These are phyloP conservation scores for Bombus confusus DNA, from an alignment of 1,140 invertebrate genomes.

Conservation along the genomic window DNA sequence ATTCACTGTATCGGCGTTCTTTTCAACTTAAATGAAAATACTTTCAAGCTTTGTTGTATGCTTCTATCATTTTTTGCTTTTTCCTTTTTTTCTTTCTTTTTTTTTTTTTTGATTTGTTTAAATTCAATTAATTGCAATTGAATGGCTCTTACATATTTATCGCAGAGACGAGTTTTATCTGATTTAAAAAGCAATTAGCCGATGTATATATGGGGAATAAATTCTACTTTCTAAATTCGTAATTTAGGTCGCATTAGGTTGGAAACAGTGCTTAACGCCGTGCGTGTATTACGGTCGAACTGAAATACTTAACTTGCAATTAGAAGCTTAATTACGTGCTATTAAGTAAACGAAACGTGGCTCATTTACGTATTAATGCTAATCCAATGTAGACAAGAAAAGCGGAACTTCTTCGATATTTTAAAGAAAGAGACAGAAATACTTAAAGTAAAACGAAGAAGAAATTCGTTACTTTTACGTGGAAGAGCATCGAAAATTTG, in stretches of 20 bases:
- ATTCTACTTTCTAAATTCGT: not conserved
- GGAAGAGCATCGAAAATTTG: no score
- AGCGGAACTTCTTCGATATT: not conserved
- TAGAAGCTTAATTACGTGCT: slow-evolving; percentile 14
- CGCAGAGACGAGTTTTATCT: no score
- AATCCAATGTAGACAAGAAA: not conserved
- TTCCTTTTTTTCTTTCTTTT: not conserved
- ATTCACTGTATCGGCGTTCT: no score
- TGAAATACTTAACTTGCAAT: slow-evolving; percentile 35
- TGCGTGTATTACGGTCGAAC: not conserved
- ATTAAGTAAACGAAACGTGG: not conserved
- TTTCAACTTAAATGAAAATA: not conserved
- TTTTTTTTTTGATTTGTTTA: not conserved
- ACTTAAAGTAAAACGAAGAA: not conserved
- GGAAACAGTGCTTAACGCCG: not conserved
- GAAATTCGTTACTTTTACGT: not conserved
- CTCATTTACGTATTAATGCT: not conserved
- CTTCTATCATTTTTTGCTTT: not conserved
- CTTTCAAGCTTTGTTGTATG: not conserved
- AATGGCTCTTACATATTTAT: not conserved
- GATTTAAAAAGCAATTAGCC: not conserved
- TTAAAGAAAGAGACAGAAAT: not conserved
- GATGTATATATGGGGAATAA: no score
- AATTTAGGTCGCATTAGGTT: slow-evolving; percentile 26
- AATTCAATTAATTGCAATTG: not conserved